These are phyloP conservation scores for Drosophila lacertosa DNA, from an alignment of 1,140 invertebrate genomes.

Conservation along the genomic window DNA sequence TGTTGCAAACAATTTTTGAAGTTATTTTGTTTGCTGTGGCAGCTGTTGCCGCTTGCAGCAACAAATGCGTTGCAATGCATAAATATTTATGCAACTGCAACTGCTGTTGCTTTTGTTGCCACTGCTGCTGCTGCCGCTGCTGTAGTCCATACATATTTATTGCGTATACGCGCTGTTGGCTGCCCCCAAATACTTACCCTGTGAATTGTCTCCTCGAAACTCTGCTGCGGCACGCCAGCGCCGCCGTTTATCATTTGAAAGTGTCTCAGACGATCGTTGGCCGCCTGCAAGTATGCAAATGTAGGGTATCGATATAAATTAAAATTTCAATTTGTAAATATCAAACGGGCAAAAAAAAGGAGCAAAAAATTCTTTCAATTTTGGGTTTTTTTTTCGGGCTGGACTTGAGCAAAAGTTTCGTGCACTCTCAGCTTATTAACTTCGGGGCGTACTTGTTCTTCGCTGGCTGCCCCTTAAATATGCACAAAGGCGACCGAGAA, in stretches of 20 bases:
- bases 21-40: conserved; percentile 64
- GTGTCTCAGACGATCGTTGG: conserved; percentile 89
- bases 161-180: conserved; percentile 36
- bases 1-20: conserved; percentile 52
- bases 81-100: conserved; percentile 71
- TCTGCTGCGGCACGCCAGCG: conserved; percentile 87
- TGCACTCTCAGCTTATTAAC: conserved; percentile 33
- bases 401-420: conserved; percentile 19
- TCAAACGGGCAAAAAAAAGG: not conserved
- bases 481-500: conserved; percentile 65
- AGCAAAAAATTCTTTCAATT: conserved; percentile 4
- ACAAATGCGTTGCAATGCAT: conserved; percentile 59
- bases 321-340: conserved; percentile 24
- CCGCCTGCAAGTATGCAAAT: conserved; percentile 59
- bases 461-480: conserved; percentile 29
- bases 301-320: conserved; percentile 58
- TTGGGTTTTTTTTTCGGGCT: too few species aligned
- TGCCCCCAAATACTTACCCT: conserved; percentile 86
- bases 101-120: not conserved
- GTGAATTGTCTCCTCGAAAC: conserved; percentile 94
- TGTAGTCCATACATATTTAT: conserved; percentile 44
- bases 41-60: conserved; percentile 58
- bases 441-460: conserved; percentile 5
- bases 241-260: conserved; percentile 90
- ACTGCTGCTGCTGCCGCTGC: not conserved